phyloP scores from a whole-genome alignment of 2,797 vertebrate genomes.

The Myotis planiceps region DNA sequence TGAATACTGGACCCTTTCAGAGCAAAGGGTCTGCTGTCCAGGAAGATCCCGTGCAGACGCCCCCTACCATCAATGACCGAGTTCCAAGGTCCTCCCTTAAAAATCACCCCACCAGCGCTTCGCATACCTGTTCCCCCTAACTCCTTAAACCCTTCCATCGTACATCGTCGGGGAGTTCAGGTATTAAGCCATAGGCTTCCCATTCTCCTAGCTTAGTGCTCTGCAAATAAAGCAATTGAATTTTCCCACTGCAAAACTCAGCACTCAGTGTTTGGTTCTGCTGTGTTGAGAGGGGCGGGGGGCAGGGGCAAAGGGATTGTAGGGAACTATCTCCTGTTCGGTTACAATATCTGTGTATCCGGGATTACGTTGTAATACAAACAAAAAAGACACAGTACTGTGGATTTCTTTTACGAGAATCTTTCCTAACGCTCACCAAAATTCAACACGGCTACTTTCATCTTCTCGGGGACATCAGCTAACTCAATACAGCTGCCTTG shows the following conservation, averaged over 20 bases:
- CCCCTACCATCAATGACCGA: not conserved
- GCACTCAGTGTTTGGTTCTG: not conserved
- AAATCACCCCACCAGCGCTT: not conserved
- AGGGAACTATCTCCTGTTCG: not conserved
- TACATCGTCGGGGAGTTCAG: no score
- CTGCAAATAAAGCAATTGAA: not conserved
- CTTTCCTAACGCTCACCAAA: not conserved
- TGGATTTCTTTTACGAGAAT: not conserved
- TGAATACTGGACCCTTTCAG: not conserved
- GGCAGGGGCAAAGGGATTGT: not conserved
- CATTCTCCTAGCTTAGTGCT: not conserved
- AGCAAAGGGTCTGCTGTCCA: not conserved
- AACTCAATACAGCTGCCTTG: not conserved
- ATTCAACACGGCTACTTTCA: constrained; percentile 54
- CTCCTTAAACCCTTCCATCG: not conserved
- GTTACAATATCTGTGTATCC: not conserved
- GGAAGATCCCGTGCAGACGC: not conserved
- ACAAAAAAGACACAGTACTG: not conserved
- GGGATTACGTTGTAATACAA: not conserved
- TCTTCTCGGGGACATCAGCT: not conserved
- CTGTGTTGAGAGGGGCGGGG: not conserved
- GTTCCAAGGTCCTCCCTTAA: not conserved
- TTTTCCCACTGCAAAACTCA: not conserved
- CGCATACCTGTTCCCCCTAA: no score
- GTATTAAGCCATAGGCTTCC: not conserved